These are phyloP conservation scores for Maconellicoccus hirsutus DNA, from an alignment of 1,140 invertebrate species.

Conservation along the genomic window DNA sequence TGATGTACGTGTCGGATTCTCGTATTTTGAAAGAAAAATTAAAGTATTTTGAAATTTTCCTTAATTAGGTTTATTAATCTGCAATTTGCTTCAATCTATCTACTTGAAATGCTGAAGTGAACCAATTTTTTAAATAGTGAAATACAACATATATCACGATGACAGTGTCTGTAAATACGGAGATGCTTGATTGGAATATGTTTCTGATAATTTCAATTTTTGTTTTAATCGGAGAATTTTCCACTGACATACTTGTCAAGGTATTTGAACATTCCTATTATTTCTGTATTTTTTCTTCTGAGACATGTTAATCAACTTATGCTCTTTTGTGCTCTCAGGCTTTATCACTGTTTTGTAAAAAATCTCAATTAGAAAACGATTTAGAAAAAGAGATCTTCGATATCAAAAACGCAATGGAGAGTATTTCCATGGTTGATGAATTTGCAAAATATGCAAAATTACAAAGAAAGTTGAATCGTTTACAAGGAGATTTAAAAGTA, in stretches of 20 bases:
- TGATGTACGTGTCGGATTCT: no score
- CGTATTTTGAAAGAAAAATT: no score
- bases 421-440: slow-evolving; percentile 20
- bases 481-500: slow-evolving; percentile 7
- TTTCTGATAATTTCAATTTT: slow-evolving; percentile 5
- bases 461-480: slow-evolving; percentile 17
- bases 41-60: no score
- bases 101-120: no score
- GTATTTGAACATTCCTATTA: neutral
- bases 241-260: neutral
- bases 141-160: no score
- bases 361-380: slow-evolving; percentile 3
- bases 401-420: neutral
- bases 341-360: slow-evolving; percentile 11
- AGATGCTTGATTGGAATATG: slow-evolving; percentile 3
- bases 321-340: neutral
- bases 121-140: no score
- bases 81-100: no score
- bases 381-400: neutral
- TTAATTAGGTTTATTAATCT: no score
- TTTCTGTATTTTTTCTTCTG: no score
- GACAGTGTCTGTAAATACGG: neutral
- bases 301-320: no score
- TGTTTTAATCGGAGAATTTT: slow-evolving; percentile 4
- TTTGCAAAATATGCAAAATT: slow-evolving; percentile 17